Evolutionary conservation across 2,113 vertebrate species (phyloP).

Genomic region (Oenanthe oenanthe): DNA sequence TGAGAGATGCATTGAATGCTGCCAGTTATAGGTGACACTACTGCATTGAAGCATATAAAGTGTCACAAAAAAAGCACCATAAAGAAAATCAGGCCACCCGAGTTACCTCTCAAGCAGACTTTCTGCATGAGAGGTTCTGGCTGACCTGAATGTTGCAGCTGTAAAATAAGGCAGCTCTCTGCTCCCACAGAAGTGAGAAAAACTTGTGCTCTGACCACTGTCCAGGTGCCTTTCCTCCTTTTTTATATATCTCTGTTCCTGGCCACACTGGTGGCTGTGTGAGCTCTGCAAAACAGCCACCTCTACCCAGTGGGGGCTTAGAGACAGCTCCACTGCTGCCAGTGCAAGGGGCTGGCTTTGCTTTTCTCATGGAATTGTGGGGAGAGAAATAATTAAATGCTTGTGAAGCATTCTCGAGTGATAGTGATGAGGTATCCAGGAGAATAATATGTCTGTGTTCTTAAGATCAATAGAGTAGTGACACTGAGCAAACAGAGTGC

Average conservation of each 20-base stretch:
- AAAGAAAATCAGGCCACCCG: neutral
- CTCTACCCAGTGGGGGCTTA: neutral
- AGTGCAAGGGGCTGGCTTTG: neutral
- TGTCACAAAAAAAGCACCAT: neutral
- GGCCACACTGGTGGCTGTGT: fast-evolving
- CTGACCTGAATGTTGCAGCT: constrained; percentile 9
- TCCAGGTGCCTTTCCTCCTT: neutral
- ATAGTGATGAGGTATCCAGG: neutral
- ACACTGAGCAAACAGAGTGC: neutral
- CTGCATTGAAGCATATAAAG: neutral
- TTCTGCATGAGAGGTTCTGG: neutral
- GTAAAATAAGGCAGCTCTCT: neutral
- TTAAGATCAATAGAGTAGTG: neutral
- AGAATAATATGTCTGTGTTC: neutral
- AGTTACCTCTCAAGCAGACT: neutral
- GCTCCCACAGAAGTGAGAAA: neutral
- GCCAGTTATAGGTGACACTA: neutral
- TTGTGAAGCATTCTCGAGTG: neutral
- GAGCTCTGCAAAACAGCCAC: neutral
- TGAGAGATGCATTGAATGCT: neutral
- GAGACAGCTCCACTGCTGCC: neutral
- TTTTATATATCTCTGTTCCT: neutral
- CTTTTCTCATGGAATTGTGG: neutral
- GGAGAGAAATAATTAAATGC: neutral
- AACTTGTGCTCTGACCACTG: neutral